These are phyloP conservation scores for Periophthalmus modestus DNA, from an alignment of 2,113 vertebrate genomes.

Conservation along the genomic window DNA sequence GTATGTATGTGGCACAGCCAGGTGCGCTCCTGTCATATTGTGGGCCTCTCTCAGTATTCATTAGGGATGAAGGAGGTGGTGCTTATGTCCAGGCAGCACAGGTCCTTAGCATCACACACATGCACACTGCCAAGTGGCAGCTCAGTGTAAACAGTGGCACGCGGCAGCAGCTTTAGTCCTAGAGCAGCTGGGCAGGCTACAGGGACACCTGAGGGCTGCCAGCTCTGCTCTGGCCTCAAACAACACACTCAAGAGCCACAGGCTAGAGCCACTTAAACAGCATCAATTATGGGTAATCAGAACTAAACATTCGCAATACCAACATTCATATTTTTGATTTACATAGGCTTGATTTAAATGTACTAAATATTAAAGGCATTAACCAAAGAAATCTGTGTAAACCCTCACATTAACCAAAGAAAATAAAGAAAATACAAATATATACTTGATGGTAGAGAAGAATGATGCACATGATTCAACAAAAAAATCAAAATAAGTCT, in stretches of 20 bases:
- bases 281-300: background rate
- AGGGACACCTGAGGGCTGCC: conserved; percentile 56
- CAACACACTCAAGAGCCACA: conserved; percentile 44
- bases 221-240: conserved; percentile 44
- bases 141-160: conserved; percentile 76
- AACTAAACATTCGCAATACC: background rate
- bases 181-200: conserved; percentile 42
- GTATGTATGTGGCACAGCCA: conserved; percentile 48
- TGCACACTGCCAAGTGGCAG: conserved; percentile 66
- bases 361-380: too few relatives aligned
- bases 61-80: conserved; percentile 64
- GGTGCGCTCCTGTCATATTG: conserved; percentile 70
- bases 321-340: background rate
- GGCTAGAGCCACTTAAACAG: conserved; percentile 11
- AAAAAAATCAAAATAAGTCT: background rate
- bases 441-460: too few relatives aligned
- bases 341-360: too few relatives aligned
- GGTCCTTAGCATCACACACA: conserved; percentile 68
- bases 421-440: too few relatives aligned
- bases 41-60: conserved; percentile 70
- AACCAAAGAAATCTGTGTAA: too few relatives aligned
- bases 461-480: too few relatives aligned
- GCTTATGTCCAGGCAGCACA: conserved; percentile 50
- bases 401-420: too few relatives aligned
- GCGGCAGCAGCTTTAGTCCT: conserved; percentile 41